These are phyloP conservation scores for Arvicanthis niloticus DNA, from an alignment of 2,113 vertebrate species.

Conservation along the genomic window DNA sequence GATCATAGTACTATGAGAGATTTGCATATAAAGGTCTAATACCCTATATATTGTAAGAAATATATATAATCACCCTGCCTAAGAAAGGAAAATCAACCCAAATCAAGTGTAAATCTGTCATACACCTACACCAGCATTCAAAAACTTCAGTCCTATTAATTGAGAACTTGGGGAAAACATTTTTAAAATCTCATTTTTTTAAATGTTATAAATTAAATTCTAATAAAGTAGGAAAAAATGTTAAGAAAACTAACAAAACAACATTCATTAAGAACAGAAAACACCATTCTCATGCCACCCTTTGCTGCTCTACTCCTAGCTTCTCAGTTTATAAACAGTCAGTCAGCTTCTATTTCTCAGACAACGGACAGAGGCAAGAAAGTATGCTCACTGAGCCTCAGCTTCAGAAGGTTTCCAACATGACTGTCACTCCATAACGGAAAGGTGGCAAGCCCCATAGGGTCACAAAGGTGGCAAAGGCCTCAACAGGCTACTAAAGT, in stretches of 20 bases:
- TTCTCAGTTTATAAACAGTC: background rate
- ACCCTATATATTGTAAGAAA: background rate
- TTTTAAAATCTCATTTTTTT: background rate
- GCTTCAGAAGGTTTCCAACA: slow-evolving; percentile 3
- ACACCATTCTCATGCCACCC: slow-evolving; percentile 22
- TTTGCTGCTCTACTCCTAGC: slow-evolving; percentile 30
- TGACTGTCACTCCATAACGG: slow-evolving; percentile 30
- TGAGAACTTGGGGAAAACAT: slow-evolving; percentile 9
- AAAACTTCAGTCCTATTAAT: slow-evolving; percentile 10
- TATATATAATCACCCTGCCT: background rate
- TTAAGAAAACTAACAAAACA: slow-evolving; percentile 43
- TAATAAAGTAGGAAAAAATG: slow-evolving; percentile 19
- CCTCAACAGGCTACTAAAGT: background rate
- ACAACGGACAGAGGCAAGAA: background rate
- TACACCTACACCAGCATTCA: background rate
- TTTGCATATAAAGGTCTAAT: background rate
- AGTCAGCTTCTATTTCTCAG: slow-evolving; percentile 35
- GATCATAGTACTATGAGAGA: background rate
- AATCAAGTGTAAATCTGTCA: background rate
- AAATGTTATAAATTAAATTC: slow-evolving; percentile 52
- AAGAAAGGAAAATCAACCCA: slow-evolving; percentile 25
- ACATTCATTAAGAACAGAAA: slow-evolving; percentile 34
- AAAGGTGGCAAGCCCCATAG: background rate
- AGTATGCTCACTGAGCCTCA: background rate
- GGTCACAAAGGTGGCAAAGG: background rate